Evolutionary conservation across 2,113 vertebrate genomes (phyloP), one percentile per base, ranked within the genome.

Genomic region (Prunella himalayana): DNA sequence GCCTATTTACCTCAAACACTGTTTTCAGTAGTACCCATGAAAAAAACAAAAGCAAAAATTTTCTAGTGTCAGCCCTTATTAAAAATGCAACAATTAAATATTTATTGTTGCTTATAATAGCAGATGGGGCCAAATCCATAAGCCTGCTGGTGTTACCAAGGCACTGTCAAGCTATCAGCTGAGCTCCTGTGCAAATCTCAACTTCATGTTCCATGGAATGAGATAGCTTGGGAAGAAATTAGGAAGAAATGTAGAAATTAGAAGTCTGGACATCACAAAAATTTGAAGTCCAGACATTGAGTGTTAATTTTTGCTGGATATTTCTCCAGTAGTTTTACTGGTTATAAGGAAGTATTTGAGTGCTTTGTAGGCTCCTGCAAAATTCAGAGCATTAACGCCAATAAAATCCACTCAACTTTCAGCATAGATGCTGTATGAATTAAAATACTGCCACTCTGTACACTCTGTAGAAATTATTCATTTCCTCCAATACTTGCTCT

Each of bases 41-140:
- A 39, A 16, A 19, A 23, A 12, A 41, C 4, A 44, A 16, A 31
- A 10, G 5, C 1, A 45, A 39, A 56, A 41, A 56, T 44, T 66
- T 75, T 81, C 64, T 81, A 0, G 2, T 79, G 68, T 90, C 76
- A 92, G 59, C 79, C 75, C 66, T 92, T 90, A 85, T 71, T 87
- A 91, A 53, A 91, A 31, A 94, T 73, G 78, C 4, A 82, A 56
- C 11, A 73, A 90, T 93, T 47, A 93, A 92, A 88, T 95, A 93
- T 83, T 96, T 83, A 93, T 73, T 85, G 24, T 56, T 88, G 54
- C 44, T 80, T 90, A 81, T 60, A 90, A 92, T 85, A 90, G 33
- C 63, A 77, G 70, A 68, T 33, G 70, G 28, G 61, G 65, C 76
- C 84, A 80, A 72, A 33, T 39, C 75, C 54, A 21, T 47, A 45